Percentiles rank a stretch among this genome's conserved stretches.
Conservation (phyloP, 2,888 invertebrate genomes). For the Empis livida region DNA sequence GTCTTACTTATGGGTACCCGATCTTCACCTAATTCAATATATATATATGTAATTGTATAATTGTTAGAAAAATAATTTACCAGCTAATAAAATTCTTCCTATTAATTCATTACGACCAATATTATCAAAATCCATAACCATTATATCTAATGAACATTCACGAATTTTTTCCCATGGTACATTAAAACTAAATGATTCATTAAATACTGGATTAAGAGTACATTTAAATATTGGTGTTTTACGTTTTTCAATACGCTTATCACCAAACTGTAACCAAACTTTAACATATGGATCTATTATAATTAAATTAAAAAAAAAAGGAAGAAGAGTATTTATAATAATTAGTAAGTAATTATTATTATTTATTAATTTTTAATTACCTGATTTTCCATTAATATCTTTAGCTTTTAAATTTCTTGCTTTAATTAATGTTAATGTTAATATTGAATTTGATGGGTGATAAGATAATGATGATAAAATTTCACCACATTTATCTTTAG, state of each 20-base stretch:
- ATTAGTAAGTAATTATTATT: not conserved
- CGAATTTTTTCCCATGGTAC: conserved; percentile 95
- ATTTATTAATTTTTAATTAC: conserved; percentile 39
- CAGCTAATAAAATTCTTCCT: conserved; percentile 83
- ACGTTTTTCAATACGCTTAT: conserved; percentile 87
- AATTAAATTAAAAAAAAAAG: not conserved
- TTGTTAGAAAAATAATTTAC: too few species aligned
- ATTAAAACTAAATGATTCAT: conserved; percentile 90
- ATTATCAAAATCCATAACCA: conserved; percentile 96
- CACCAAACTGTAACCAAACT: conserved; percentile 91
- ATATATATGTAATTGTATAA: too few species aligned
- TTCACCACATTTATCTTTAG: conserved; percentile 88
- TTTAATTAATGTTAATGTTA: conserved; percentile 82
- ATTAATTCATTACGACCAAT: conserved; percentile 88
- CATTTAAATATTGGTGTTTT: conserved; percentile 92
- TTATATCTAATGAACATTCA: conserved; percentile 85
- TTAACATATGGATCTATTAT: conserved; percentile 94
- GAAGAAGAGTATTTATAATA: not conserved
- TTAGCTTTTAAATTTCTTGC: conserved; percentile 91
- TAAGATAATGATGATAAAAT: conserved; percentile 86
- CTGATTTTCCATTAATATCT: conserved; percentile 91
- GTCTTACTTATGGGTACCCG: too few species aligned
- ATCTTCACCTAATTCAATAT: too few species aligned
- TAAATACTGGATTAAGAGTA: conserved; percentile 90
- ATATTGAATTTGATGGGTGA: conserved; percentile 87